Base-by-base conservation (phyloP, 2,888 invertebrate genomes). In the Notodonta ziczac region DNA sequence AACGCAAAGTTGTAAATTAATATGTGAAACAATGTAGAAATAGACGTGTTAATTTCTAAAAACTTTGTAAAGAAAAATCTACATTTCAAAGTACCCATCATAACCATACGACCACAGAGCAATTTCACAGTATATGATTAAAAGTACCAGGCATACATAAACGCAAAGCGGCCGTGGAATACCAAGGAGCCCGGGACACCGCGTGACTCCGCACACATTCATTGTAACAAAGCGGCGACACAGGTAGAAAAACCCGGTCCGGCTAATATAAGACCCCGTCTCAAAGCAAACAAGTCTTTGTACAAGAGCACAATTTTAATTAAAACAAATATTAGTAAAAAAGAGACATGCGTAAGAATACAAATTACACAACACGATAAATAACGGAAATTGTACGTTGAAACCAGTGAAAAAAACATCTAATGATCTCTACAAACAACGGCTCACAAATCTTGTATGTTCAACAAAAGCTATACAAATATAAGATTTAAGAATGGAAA, bases 201-300 rank as follows among this genome's bases (percentile, higher is more conserved):
- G 87, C 87, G 89, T 89, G 88, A 89, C 87, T 87, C 75, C 80
- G 87, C 87, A 87, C 86, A 88, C 87, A 84, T 84, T 83, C 80
- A 80, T 78, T 71, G 73, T 81, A 84, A 87, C 87, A 88, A 88
- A 84, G 86, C 85, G 72, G 77, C 74, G 70, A 79, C 81, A 86
- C 89, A 90, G 89, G 90, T 90, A 89, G 81, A 86, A 86, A 85
- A 85, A 83, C 82, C 85, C 83, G 73, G 77, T 77, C 74, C 61
- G 69, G 83, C 81, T 84, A 83, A 88, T 86, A 87, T 87, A 81
- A 83, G 81, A 78, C 81, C 78, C 73, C 70, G 78, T 82, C 80
- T 79, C 80, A 77, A 80, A 85, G 81, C 77, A 87, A 86, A 86
- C 84, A 85, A 74, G 68, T 77, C 78, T 82, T 80, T 78, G 79